A percentile compares a stretch with the other conserved stretches of the same genome.
phyloP scores from a whole-genome alignment of 2,113 vertebrate species.

The Hemichromis elongatus region DNA sequence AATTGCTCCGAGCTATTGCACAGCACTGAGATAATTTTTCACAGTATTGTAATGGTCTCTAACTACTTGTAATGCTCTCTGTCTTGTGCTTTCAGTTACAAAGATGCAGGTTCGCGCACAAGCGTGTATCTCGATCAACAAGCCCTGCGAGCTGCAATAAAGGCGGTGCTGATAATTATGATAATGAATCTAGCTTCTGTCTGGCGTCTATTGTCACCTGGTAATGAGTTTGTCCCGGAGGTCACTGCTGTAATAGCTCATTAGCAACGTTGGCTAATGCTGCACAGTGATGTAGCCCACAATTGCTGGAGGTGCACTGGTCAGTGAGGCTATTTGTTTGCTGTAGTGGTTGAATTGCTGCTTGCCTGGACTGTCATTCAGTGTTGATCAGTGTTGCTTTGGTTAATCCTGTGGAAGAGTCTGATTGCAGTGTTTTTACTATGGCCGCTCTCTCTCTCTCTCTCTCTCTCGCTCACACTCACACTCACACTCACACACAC shows the following conservation, averaged over 20 bases:
- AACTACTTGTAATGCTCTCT: slow-evolving; percentile 15
- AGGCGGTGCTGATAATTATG: slow-evolving; percentile 57
- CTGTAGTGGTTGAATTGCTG: background rate
- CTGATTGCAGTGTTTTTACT: background rate
- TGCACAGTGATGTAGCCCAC: slow-evolving; percentile 3
- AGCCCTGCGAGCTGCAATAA: slow-evolving; percentile 34
- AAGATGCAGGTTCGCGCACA: background rate
- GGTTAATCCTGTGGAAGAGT: background rate
- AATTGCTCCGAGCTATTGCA: background rate
- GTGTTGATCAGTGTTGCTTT: slow-evolving; percentile 14
- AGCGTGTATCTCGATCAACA: slow-evolving; percentile 5
- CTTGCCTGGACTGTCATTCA: slow-evolving; percentile 4
- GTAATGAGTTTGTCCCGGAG: slow-evolving; percentile 64
- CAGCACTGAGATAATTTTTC: background rate
- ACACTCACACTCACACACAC: too few relatives aligned
- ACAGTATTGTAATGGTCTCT: slow-evolving; percentile 16
- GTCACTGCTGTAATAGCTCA: slow-evolving; percentile 60
- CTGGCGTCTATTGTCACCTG: slow-evolving; percentile 51
- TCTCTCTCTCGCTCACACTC: background rate
- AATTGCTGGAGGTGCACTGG: slow-evolving; percentile 26
- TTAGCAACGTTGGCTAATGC: slow-evolving; percentile 46
- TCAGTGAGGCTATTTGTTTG: slow-evolving; percentile 41
- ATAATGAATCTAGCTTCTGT: slow-evolving; percentile 59
- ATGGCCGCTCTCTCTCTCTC: too few relatives aligned
- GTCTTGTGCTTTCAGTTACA: background rate